phyloP scores from a whole-genome alignment of 2,888 invertebrate species.

The Drosophila peninsularis region DNA sequence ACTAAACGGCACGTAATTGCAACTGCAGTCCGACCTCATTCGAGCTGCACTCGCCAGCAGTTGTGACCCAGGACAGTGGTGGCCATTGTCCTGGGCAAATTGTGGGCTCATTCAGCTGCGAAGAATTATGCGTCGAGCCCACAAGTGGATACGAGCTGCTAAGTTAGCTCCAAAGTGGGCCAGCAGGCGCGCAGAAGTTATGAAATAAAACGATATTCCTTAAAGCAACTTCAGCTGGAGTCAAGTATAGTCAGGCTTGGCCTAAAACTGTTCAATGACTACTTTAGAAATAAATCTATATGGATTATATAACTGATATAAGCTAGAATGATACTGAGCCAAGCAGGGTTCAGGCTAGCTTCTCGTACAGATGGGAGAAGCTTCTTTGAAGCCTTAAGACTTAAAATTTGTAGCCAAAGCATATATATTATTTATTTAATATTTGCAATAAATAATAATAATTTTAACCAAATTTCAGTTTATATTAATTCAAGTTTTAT shows the following conservation, averaged over 20 bases:
- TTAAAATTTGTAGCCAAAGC: too few relatives aligned
- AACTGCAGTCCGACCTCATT: conserved; percentile 47
- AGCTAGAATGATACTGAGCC: too few relatives aligned
- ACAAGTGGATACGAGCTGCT: conserved; percentile 2
- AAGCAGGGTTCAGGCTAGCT: too few relatives aligned
- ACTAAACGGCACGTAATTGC: conserved; percentile 62
- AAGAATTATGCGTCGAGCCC: not conserved
- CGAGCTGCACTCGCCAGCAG: conserved; percentile 12
- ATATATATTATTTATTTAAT: too few relatives aligned
- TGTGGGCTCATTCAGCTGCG: not conserved
- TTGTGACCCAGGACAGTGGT: not conserved
- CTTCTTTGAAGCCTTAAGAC: too few relatives aligned
- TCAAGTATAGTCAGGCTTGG: not conserved
- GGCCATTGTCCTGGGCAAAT: not conserved
- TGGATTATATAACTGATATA: too few relatives aligned
- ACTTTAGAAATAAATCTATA: too few relatives aligned
- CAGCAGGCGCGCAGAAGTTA: not conserved
- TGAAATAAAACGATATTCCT: not conserved
- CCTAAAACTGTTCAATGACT: not conserved
- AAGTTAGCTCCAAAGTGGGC: not conserved
- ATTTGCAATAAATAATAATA: too few relatives aligned
- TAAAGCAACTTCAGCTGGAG: not conserved
- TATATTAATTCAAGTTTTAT: too few relatives aligned
- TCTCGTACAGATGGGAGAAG: too few relatives aligned
- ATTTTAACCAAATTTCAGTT: too few relatives aligned